phyloP scores from a whole-genome alignment of 2,888 invertebrate genomes.

The Vesta saturnalis region DNA sequence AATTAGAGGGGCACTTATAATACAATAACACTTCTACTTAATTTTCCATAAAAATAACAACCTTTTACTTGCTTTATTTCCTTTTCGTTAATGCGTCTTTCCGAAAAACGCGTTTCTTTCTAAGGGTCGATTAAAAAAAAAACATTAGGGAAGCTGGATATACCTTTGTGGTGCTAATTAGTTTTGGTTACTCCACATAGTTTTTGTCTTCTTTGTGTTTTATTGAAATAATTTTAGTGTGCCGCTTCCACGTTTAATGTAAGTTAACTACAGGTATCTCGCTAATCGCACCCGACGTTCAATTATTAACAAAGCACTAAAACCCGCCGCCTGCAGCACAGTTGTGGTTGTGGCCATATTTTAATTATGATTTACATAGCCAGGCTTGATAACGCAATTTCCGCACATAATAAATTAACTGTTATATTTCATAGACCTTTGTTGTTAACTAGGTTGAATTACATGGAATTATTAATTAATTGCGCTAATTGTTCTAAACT shows the following conservation, averaged over 20 bases:
- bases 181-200: too few relatives aligned
- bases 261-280: conserved; percentile 53
- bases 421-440: conserved; percentile 46
- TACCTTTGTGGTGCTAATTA: too few relatives aligned
- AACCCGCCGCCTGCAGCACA: conserved; percentile 51
- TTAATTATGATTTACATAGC: conserved; percentile 60
- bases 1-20: conserved; percentile 45
- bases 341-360: conserved; percentile 57
- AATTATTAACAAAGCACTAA: conserved; percentile 61
- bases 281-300: conserved; percentile 60
- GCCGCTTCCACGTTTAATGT: conserved; percentile 49
- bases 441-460: conserved; percentile 43
- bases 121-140: too few relatives aligned
- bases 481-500: conserved; percentile 44
- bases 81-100: not conserved
- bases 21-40: conserved; percentile 11
- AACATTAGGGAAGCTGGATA: too few relatives aligned
- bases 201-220: not conserved
- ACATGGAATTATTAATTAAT: conserved; percentile 52
- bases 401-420: conserved; percentile 58
- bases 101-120: not conserved
- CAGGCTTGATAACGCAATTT: conserved; percentile 56
- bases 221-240: conserved; percentile 36
- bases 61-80: not conserved
- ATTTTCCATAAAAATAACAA: not conserved